phyloP scores from a whole-genome alignment of 2,113 vertebrate genomes.

The Notothenia rossii region DNA sequence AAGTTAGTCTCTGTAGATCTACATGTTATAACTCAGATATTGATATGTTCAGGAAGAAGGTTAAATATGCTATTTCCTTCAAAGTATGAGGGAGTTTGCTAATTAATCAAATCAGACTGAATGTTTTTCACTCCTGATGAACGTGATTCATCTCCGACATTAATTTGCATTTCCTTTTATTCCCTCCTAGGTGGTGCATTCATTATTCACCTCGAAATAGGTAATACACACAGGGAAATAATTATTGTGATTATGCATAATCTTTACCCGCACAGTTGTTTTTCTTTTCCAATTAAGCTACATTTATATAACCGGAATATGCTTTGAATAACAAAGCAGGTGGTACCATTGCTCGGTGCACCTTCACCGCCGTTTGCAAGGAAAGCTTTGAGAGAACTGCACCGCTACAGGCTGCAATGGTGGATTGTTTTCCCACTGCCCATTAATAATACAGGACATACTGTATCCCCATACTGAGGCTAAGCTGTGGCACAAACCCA shows the following conservation, averaged over 20 bases:
- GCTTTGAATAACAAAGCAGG: slow-evolving; percentile 71
- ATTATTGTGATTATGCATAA: slow-evolving; percentile 81
- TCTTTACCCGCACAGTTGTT: slow-evolving; percentile 69
- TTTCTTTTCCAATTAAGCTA: slow-evolving; percentile 75
- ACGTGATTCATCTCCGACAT: slow-evolving; percentile 61
- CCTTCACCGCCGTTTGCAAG: slow-evolving; percentile 14
- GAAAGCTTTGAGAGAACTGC: slow-evolving; percentile 25
- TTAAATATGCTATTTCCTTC: slow-evolving; percentile 19
- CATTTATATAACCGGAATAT: slow-evolving; percentile 56
- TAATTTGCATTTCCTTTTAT: slow-evolving; percentile 72
- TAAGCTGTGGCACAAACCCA: slow-evolving; percentile 6
- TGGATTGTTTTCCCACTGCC: slow-evolving; percentile 34
- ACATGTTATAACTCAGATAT: neutral
- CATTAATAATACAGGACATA: slow-evolving; percentile 53
- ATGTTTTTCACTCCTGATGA: slow-evolving; percentile 37
- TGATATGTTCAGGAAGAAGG: neutral
- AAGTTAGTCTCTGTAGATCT: neutral
- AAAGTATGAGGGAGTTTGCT: slow-evolving; percentile 32
- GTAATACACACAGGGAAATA: slow-evolving; percentile 74
- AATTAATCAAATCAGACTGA: slow-evolving; percentile 59
- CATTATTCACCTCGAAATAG: slow-evolving; percentile 76
- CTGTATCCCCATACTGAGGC: slow-evolving; percentile 4
- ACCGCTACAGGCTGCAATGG: slow-evolving; percentile 30
- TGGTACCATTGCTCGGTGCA: slow-evolving; percentile 27
- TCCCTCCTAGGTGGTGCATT: slow-evolving; percentile 66